Base-by-base conservation (phyloP, 1,140 invertebrate species). In the Drosophila elegans region DNA sequence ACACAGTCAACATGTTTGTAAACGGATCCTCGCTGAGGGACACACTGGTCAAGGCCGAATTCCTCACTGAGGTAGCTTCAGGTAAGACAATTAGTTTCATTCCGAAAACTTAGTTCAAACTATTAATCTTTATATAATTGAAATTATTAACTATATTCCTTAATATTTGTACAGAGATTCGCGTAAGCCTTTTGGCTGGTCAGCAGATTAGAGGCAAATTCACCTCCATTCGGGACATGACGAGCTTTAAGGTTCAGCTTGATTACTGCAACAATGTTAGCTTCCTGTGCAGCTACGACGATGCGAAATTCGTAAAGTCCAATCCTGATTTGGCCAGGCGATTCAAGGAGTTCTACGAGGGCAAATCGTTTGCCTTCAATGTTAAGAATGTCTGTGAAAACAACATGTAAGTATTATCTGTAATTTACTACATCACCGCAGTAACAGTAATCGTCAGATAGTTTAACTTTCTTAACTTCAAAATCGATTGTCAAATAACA, bases 171-270 rank as follows among this genome's bases (percentile, higher is more conserved):
- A 29, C 32, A 92, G 91, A 85, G 54, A 64, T 91, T 13, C 78
- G 78, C 21, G 69, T 92, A 10, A 63, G 67, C 52, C 62, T 92
- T 1, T 34, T 92, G 51, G 74, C 88, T 16, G 91, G 91, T 11
- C 91, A 92, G 51, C 92, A 92, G 61, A 71, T 92, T 36, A 73
- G 84, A 32, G 91, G 80, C 10, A 89, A 74, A 52, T 91, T 92
- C 10, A 80, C 74, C 9, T 86, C 73, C 7, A 82, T 92, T 29
- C 77, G 80, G 16, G 79, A 92, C 60, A 85, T 92, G 82, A 74
- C 74, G 2, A 91, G 75, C 59, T 92, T 92, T 52, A 83, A 91
- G 55, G 82, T 92, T 16, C 73, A 89, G 49, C 49, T 92, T 16
- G 86, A 90, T 27, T 72, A 77, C 54, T 90, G 75, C 55, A 55